Percentiles rank a stretch among this genome's conserved stretches.
phyloP scores from a whole-genome alignment of 2,797 vertebrate genomes.

The Lepilemur septentrionalis region DNA sequence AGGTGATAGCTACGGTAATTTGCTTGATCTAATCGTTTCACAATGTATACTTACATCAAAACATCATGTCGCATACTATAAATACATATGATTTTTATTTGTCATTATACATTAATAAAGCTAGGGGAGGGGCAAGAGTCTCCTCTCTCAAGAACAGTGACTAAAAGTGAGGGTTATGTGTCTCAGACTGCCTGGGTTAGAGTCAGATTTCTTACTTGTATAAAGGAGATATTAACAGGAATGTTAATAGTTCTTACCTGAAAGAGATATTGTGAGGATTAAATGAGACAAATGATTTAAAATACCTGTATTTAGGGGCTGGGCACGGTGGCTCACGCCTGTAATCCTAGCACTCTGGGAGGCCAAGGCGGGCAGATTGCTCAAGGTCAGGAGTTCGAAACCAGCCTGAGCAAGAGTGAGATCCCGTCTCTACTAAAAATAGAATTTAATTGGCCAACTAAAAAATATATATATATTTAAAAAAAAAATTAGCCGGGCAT shows the following conservation, averaged over 20 bases:
- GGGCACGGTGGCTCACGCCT: no score
- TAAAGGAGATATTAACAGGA: not conserved
- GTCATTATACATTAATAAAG: not conserved
- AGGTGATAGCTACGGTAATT: not conserved
- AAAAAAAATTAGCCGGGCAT: no score
- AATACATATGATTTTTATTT: not conserved
- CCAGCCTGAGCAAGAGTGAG: no score
- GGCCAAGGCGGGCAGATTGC: no score
- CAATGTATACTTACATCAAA: not conserved
- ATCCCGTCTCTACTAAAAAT: no score
- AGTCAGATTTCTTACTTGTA: not conserved
- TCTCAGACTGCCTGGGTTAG: not conserved
- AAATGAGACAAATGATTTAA: slow-evolving; percentile 1
- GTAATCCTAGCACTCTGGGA: no score
- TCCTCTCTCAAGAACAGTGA: not conserved
- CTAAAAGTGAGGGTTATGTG: not conserved
- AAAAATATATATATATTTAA: no score
- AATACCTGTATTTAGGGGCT: no score
- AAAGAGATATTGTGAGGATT: not conserved
- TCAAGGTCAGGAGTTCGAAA: no score
- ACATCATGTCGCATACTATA: not conserved
- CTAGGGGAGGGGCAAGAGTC: no score
- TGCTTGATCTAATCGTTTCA: not conserved
- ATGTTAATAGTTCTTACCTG: not conserved
- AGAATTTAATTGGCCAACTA: no score